Conservation (phyloP, 2,797 vertebrate genomes). For the Limnodromus scolopaceus region DNA sequence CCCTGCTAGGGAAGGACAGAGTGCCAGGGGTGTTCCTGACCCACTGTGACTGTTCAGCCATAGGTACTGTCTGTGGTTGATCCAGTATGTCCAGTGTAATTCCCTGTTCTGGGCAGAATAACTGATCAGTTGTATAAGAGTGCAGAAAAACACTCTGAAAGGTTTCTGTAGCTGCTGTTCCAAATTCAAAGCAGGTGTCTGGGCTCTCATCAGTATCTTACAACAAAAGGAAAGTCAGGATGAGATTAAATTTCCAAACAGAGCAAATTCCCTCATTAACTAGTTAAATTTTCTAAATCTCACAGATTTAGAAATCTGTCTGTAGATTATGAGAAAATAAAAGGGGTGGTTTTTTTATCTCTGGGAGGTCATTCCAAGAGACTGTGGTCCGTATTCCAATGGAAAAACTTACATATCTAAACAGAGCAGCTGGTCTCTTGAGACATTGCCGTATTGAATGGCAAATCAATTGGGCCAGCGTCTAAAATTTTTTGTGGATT, state of each 20-base stretch:
- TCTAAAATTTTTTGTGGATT: background rate
- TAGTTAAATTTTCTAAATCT: background rate
- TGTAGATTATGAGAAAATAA: background rate
- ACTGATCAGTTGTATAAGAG: background rate
- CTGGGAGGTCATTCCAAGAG: background rate
- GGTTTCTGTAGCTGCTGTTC: background rate
- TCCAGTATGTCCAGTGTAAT: background rate
- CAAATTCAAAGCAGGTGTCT: background rate
- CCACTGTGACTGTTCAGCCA: background rate
- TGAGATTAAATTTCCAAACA: background rate
- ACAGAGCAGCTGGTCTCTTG: background rate
- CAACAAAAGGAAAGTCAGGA: background rate
- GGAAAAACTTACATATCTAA: background rate
- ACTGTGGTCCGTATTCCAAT: background rate
- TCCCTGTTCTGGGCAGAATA: background rate
- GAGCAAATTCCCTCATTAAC: background rate
- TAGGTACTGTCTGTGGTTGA: background rate
- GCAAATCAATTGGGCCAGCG: background rate
- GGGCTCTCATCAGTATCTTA: background rate
- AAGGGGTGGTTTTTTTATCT: background rate
- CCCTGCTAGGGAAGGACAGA: background rate
- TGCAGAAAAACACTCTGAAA: background rate
- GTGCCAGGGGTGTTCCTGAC: background rate
- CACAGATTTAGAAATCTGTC: background rate
- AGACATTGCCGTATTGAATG: background rate